Percentiles rank a stretch among this genome's conserved stretches.
Evolutionary conservation across 2,888 invertebrate species (phyloP).

Genomic region (Argyra leucocephala): DNA sequence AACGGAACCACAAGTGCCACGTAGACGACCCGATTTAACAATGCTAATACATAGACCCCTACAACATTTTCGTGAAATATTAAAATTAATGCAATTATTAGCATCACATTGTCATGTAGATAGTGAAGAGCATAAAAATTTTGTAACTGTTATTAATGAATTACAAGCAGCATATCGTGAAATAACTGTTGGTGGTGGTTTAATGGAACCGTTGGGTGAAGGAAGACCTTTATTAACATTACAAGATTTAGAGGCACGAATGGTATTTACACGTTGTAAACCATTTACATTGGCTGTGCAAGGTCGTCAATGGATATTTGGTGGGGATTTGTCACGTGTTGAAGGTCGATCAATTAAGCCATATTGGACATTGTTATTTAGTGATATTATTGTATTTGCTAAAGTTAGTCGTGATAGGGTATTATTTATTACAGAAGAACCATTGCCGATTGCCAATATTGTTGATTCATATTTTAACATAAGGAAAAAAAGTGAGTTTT

Average conservation of each 20-base stretch:
- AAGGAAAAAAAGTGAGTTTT: constrained; percentile 64
- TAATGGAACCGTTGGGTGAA: constrained; percentile 78
- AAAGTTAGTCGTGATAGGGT: constrained; percentile 79
- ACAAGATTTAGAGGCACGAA: constrained; percentile 74
- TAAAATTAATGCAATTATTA: constrained; percentile 51
- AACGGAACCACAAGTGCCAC: constrained; percentile 69
- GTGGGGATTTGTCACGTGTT: constrained; percentile 72
- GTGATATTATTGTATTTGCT: constrained; percentile 74
- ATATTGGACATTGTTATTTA: constrained; percentile 77
- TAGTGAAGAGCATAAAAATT: constrained; percentile 43
- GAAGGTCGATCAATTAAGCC: constrained; percentile 73
- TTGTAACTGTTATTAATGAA: constrained; percentile 41
- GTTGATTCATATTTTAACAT: constrained; percentile 78
- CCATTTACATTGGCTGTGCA: constrained; percentile 75
- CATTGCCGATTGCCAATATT: constrained; percentile 65
- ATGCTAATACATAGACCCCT: constrained; percentile 74
- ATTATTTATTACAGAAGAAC: constrained; percentile 79
- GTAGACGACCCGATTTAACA: constrained; percentile 73
- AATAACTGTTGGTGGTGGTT: constrained; percentile 70
- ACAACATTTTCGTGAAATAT: constrained; percentile 64
- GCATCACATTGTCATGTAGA: constrained; percentile 42
- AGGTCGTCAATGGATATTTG: constrained; percentile 82
- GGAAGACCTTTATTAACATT: constrained; percentile 71
- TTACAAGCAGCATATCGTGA: constrained; percentile 63
- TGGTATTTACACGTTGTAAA: constrained; percentile 86